Base-by-base conservation (phyloP, 1,140 invertebrate species). In the Saccostrea glomerata region DNA sequence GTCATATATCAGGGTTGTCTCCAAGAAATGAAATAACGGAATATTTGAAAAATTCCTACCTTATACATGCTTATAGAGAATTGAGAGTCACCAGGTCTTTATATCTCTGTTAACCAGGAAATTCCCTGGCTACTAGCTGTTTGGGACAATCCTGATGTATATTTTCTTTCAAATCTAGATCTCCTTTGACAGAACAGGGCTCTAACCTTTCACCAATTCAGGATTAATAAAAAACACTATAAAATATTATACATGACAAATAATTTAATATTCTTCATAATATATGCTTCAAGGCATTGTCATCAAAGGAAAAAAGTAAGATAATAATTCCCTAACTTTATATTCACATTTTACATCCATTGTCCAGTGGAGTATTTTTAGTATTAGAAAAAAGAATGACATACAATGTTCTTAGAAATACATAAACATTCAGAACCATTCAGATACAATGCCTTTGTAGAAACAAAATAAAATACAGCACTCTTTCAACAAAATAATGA, bases 231-330 rank as follows among this genome's bases (percentile, higher is more conserved):
- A 47, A 47, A 47, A 47, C 47, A 47, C 47, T 47, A 7, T 47
- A 47, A 9, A 47, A 47, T 47, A 1, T 47, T 47, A 47, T 47
- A 47, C 47, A 63, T 63, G 58, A 63, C 58, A 63, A 63, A 63
- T 63, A 63, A 63, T 63, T 63, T 63, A 60, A 60, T 60, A 63
- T 63, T 63, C 58, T 63, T 63, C 58, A 63, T 63, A 63, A 63
- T 63, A 63, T 63, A 63, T 63, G 58, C 58, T 63, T 20, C 0
- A 63, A 63, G 58, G 58, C 58, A 63, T 63, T 63, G 58, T 20
- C n/a, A 63, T 63, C 58, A 63, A 3, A 7, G 58, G 17, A 63
- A 63, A 15, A 63, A 20, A 63, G 58, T 20, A 63, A 63, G 5
- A 20, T 2, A 63, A n/a, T 63, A 60, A n/a, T n/a, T 63, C 7